Evolutionary conservation across 2,888 invertebrate species (phyloP).

Genomic region (Keiferia lycopersicella): DNA sequence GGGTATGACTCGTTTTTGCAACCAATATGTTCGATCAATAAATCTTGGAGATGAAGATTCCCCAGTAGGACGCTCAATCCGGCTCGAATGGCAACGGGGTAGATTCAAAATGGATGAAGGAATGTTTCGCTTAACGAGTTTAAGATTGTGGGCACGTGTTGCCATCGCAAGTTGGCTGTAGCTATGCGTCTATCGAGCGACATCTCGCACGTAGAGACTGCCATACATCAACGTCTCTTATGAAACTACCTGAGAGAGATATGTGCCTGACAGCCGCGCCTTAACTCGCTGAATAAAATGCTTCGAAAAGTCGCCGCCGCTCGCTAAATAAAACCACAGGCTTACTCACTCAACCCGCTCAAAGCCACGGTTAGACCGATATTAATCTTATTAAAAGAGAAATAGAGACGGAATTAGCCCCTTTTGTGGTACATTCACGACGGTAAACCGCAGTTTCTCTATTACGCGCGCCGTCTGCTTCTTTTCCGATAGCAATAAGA

Average conservation of each 20-base stretch:
- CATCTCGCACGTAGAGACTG: slow-evolving; percentile 43
- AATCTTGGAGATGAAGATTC: slow-evolving; percentile 51
- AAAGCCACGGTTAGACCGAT: slow-evolving; percentile 37
- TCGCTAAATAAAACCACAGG: slow-evolving; percentile 22
- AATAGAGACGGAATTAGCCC: slow-evolving; percentile 55
- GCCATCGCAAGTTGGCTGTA: slow-evolving; percentile 61
- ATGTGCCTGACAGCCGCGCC: slow-evolving; percentile 57
- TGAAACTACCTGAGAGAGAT: slow-evolving; percentile 66
- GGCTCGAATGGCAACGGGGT: slow-evolving; percentile 60
- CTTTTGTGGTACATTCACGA: slow-evolving; percentile 43
- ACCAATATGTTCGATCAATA: slow-evolving; percentile 41
- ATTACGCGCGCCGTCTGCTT: slow-evolving; percentile 53
- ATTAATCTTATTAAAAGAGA: slow-evolving; percentile 52
- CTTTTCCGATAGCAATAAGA: slow-evolving; percentile 66
- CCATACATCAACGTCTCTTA: slow-evolving; percentile 73
- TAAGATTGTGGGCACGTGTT: slow-evolving; percentile 73
- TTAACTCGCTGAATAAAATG: slow-evolving; percentile 31
- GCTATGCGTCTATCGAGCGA: slow-evolving; percentile 42
- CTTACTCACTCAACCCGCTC: slow-evolving; percentile 25
- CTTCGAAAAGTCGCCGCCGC: slow-evolving; percentile 11
- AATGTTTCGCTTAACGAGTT: slow-evolving; percentile 68
- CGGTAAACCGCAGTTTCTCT: slow-evolving; percentile 55
- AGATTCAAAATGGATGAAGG: slow-evolving; percentile 67
- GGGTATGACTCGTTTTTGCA: slow-evolving; percentile 39
- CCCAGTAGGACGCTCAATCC: slow-evolving; percentile 47